Evolutionary conservation across 2,797 vertebrate genomes (phyloP).

Genomic region (Diceros bicornis): DNA sequence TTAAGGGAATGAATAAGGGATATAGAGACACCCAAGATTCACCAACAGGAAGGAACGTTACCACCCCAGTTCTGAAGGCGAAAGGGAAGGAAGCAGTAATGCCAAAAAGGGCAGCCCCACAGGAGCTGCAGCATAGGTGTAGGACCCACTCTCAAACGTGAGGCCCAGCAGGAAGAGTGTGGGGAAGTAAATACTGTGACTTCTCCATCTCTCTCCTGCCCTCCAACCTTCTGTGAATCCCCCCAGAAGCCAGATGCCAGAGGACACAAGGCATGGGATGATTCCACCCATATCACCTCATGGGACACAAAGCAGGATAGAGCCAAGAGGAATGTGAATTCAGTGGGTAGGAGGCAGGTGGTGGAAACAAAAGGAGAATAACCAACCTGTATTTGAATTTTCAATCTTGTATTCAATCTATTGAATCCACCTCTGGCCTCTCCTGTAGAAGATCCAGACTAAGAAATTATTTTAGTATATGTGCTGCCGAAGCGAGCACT

Average conservation of each 20-base stretch:
- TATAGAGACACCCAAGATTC: neutral
- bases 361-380: neutral
- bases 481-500: too few relatives aligned
- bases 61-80: neutral
- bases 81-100: neutral
- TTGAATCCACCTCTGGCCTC: neutral
- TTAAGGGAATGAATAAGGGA: neutral
- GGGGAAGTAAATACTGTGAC: neutral
- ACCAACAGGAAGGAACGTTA: neutral
- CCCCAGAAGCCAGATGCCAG: neutral
- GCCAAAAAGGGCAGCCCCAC: neutral
- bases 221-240: neutral
- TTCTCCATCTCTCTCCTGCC: neutral
- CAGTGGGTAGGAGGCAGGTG: too few relatives aligned
- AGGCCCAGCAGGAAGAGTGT: neutral
- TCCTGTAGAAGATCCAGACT: neutral
- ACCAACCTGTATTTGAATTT: neutral
- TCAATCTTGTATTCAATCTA: neutral
- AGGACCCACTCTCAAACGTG: neutral
- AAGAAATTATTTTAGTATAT: neutral
- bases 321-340: neutral
- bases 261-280: neutral
- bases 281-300: neutral
- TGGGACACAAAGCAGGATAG: neutral
- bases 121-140: neutral